phyloP scores from a whole-genome alignment of 2,113 vertebrate species.

The Dipodomys stephensi region DNA sequence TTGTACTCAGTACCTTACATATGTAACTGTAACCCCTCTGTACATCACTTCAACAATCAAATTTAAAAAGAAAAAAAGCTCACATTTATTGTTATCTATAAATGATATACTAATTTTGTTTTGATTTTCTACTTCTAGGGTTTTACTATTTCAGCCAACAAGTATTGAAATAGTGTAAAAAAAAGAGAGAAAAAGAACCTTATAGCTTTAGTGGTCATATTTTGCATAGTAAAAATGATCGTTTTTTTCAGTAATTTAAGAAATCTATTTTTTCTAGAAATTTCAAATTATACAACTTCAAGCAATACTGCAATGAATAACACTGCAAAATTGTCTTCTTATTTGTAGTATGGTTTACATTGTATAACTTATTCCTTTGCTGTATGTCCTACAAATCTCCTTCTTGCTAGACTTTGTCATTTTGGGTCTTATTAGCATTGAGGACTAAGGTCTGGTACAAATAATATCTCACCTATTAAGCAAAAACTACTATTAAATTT shows the following conservation, averaged over 20 bases:
- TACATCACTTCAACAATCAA: no score
- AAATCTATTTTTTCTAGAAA: not conserved
- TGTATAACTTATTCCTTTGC: slow-evolving; percentile 20
- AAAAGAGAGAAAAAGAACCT: not conserved
- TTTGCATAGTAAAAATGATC: not conserved
- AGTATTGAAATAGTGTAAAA: slow-evolving; percentile 38
- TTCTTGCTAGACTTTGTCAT: not conserved
- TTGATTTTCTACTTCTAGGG: not conserved
- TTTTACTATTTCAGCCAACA: slow-evolving; percentile 13
- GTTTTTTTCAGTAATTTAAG: not conserved
- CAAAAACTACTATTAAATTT: not conserved
- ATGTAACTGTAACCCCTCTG: no score
- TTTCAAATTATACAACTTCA: not conserved
- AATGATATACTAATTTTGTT: slow-evolving; percentile 12
- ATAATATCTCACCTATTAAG: not conserved
- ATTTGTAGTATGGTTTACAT: not conserved
- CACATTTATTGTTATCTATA: not conserved
- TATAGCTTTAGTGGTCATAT: not conserved
- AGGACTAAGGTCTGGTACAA: not conserved
- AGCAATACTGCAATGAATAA: not conserved
- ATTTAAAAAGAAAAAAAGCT: no score
- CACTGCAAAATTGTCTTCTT: not conserved
- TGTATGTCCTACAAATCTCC: not conserved
- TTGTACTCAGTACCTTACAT: no score
- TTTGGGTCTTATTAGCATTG: not conserved